Base-by-base conservation (phyloP, 2,797 vertebrate genomes). In the Eulemur mongoz region DNA sequence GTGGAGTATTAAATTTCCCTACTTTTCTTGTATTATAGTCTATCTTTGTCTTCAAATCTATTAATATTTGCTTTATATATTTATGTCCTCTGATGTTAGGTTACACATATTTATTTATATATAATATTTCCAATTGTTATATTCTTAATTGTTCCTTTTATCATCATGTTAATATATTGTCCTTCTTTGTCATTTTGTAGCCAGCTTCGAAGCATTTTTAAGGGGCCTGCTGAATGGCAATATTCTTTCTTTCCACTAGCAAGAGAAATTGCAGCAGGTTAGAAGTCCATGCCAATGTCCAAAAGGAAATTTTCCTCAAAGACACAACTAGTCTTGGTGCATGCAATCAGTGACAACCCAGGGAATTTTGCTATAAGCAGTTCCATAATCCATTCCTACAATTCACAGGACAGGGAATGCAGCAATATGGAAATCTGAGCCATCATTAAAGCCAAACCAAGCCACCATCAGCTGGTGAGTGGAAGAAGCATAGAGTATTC, bases 351-450 rank as follows among this genome's bases (percentile, higher is more conserved):
- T 0, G 99, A 99, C 98, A 99, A 99, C 0, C 99, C 99, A 98
- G 99, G 99, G 98, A 99, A 99, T 87, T 98, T 99, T 50, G 99
- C 99, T 92, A 99, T 99, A 99, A 99, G 99, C 32, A 99, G 99
- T 18, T 99, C 99, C 98, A 99, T 99, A 98, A 99, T 99, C 98
- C 99, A 99, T 97, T 99, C 99, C 96, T 99, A 99, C 98, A 99
- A 99, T 43, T 99, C 99, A 91, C 99, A 99, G 95, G 99, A 99
- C 99, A 99, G 99, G 99, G 99, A 99, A 97, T 99, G 99, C 97
- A 99, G 99, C 97, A 99, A 99, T 98, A 99, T 99, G 98, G 99
- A 99, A 98, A 99, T 99, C 98, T 99, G 99, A 98, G 99, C 99
- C 98, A 99, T 99, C 99, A 99, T 99, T 4, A 99, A 99, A 98